Percentiles rank a stretch among this genome's conserved stretches.
Evolutionary conservation across 2,888 invertebrate species (phyloP).

Genomic region (Cheilosia scutellata): DNA sequence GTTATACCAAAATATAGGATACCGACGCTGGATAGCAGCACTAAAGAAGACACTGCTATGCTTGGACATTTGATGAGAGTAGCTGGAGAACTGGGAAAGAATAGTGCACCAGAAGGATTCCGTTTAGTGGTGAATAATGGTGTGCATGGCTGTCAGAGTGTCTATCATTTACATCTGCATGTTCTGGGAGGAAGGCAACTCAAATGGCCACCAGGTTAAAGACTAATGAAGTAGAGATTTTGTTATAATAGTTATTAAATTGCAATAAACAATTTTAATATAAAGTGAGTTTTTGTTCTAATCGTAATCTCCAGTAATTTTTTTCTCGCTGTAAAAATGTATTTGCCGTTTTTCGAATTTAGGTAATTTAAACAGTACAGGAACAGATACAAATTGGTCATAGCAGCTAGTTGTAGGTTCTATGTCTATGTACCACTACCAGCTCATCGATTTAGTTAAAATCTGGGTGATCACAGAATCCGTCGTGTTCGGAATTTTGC

Average conservation of each 20-base stretch:
- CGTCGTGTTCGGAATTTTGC: too few relatives aligned
- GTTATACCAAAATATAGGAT: constrained; percentile 92
- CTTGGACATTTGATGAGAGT: constrained; percentile 90
- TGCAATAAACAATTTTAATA: constrained; percentile 17
- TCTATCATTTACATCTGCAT: constrained; percentile 93
- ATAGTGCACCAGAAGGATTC: constrained; percentile 88
- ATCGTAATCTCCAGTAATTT: too few relatives aligned
- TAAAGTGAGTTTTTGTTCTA: not conserved
- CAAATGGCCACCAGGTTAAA: constrained; percentile 68
- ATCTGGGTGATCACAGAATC: too few relatives aligned
- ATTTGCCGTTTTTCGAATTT: too few relatives aligned
- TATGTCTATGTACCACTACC: too few relatives aligned
- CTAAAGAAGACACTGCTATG: constrained; percentile 87
- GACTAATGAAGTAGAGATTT: not conserved
- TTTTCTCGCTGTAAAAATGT: too few relatives aligned
- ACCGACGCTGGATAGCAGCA: constrained; percentile 87
- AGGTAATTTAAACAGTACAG: too few relatives aligned
- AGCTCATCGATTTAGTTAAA: too few relatives aligned
- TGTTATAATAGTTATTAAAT: not conserved
- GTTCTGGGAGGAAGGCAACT: constrained; percentile 91
- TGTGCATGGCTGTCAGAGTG: constrained; percentile 91
- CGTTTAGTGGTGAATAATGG: constrained; percentile 92
- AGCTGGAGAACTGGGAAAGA: constrained; percentile 88
- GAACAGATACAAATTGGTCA: too few relatives aligned
- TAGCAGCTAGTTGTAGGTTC: too few relatives aligned